These are phyloP conservation scores for Callithrix jacchus DNA, from an alignment of 2,113 vertebrate species.

Conservation along the genomic window DNA sequence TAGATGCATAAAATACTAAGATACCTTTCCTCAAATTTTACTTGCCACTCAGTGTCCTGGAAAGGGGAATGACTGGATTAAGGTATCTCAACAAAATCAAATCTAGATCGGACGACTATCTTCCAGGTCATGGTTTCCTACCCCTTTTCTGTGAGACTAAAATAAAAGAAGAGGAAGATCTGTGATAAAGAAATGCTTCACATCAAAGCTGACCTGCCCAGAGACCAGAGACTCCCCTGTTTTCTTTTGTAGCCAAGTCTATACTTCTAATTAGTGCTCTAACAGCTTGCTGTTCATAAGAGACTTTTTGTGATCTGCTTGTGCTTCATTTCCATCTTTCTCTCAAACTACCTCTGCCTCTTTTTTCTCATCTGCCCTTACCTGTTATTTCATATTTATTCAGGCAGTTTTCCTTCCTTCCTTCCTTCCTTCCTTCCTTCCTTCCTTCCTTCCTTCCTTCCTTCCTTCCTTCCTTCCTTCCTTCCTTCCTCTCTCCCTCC, in stretches of 20 bases:
- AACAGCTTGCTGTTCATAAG: neutral
- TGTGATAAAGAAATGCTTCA: neutral
- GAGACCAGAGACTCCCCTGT: neutral
- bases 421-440: too few relatives aligned
- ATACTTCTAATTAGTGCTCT: neutral
- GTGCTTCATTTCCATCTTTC: neutral
- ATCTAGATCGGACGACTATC: neutral
- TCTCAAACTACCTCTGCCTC: neutral
- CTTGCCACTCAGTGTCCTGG: too few relatives aligned
- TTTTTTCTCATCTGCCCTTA: neutral
- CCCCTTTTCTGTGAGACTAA: neutral
- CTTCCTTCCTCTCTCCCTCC: too few relatives aligned
- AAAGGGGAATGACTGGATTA: neutral
- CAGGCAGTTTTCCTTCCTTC: neutral
- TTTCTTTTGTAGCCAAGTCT: neutral
- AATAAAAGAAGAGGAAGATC: neutral
- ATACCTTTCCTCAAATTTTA: neutral
- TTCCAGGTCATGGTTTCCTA: neutral
- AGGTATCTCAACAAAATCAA: neutral
- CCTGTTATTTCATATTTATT: conserved; percentile 3
- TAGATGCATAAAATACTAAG: neutral
- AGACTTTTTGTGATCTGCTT: neutral
- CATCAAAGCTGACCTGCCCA: neutral
- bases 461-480: too few relatives aligned
- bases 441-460: too few relatives aligned